These are phyloP conservation scores for Latheticus oryzae DNA, from an alignment of 2,888 invertebrate genomes.

Conservation along the genomic window DNA sequence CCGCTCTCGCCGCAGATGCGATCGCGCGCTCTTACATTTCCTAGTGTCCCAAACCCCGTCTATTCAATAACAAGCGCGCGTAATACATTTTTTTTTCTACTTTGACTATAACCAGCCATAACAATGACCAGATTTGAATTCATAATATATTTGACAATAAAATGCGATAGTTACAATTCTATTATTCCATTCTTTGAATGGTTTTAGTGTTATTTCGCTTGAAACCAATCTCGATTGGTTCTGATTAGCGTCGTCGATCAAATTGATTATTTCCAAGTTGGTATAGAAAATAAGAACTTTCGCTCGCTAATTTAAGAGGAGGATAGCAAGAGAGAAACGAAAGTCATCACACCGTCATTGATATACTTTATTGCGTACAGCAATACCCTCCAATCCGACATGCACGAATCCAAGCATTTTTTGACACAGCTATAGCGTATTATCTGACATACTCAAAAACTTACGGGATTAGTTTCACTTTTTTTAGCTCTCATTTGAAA, in stretches of 20 bases:
- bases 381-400: constrained; percentile 29
- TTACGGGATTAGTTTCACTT: constrained; percentile 17
- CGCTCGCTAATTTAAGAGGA: not conserved
- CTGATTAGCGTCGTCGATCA: constrained; percentile 42
- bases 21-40: constrained; percentile 55
- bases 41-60: constrained; percentile 55
- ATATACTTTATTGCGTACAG: constrained; percentile 16
- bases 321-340: not conserved
- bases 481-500: constrained; percentile 5
- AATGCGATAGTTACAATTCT: no score
- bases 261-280: constrained; percentile 23
- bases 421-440: constrained; percentile 12
- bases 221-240: constrained; percentile 42
- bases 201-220: constrained; percentile 41
- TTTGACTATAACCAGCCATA: no score
- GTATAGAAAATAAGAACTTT: constrained; percentile 16
- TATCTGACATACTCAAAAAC: constrained; percentile 13
- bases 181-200: constrained; percentile 7
- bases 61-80: constrained; percentile 30
- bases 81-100: not conserved
- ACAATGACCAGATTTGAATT: no score
- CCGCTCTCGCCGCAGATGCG: constrained; percentile 41
- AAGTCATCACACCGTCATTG: constrained; percentile 14
- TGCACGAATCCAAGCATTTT: constrained; percentile 25
- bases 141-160: no score